These are phyloP conservation scores for Hyalella azteca DNA, from an alignment of 2,888 invertebrate species.

Conservation along the genomic window DNA sequence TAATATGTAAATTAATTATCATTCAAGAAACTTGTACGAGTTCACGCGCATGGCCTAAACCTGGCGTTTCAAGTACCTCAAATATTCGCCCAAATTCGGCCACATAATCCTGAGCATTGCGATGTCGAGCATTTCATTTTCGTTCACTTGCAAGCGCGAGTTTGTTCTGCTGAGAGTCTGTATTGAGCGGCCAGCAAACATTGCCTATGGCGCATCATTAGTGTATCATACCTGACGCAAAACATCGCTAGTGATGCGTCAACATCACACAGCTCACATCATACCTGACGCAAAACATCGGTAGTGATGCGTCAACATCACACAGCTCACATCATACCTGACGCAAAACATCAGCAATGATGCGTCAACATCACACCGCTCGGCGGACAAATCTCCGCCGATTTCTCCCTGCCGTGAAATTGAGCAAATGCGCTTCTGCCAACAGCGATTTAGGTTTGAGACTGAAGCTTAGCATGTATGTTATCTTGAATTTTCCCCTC, in stretches of 20 bases:
- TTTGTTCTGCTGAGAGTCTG: constrained; percentile 1
- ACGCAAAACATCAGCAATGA: constrained; percentile 29
- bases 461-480: neutral
- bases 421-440: neutral
- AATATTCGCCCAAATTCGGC: too few relatives aligned
- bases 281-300: neutral
- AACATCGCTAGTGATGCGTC: neutral
- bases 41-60: too few relatives aligned
- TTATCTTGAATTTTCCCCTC: too few relatives aligned
- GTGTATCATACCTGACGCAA: neutral
- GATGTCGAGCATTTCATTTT: neutral
- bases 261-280: neutral
- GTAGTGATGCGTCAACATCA: neutral
- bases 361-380: constrained; percentile 29
- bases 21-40: too few relatives aligned
- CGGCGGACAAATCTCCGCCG: neutral
- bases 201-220: constrained; percentile 17
- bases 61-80: too few relatives aligned
- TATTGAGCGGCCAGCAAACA: neutral
- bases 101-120: too few relatives aligned
- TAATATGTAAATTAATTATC: too few relatives aligned
- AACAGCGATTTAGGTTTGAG: neutral
- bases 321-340: neutral
- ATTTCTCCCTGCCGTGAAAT: neutral
- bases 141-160: neutral